Evolutionary conservation across 2,797 vertebrate species (phyloP).

Genomic region (Semaprochilodus insignis): DNA sequence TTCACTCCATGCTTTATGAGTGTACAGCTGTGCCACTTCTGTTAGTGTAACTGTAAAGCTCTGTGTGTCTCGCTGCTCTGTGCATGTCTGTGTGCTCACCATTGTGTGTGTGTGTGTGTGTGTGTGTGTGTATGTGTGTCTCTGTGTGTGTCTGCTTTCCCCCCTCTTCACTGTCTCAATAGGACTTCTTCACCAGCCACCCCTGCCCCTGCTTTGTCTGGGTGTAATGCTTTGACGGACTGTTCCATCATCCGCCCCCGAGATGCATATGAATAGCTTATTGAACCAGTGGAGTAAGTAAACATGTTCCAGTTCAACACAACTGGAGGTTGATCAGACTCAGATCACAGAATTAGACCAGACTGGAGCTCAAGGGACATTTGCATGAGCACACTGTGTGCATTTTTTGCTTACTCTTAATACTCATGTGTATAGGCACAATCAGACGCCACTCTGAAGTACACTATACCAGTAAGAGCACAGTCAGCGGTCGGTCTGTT

Average conservation of each 20-base stretch:
- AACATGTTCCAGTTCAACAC: conserved; percentile 10
- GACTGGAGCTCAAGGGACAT: not conserved
- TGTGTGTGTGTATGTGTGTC: conserved; percentile 21
- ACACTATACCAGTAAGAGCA: not conserved
- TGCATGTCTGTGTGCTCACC: conserved; percentile 26
- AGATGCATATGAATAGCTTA: conserved; percentile 83
- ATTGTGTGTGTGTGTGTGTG: conserved; percentile 24
- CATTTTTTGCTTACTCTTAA: not conserved
- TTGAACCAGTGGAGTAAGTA: conserved; percentile 83
- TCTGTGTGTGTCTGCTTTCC: conserved; percentile 39
- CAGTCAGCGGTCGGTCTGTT: conserved; percentile 18
- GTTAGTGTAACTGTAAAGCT: not conserved
- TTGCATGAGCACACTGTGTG: not conserved
- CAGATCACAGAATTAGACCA: not conserved
- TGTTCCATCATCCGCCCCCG: conserved; percentile 59
- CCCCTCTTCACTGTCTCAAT: conserved; percentile 58
- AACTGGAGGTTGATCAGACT: not conserved
- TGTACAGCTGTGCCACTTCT: not conserved
- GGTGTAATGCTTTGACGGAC: conserved; percentile 60
- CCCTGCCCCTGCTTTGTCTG: conserved; percentile 50
- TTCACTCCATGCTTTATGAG: not conserved
- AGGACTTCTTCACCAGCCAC: conserved; percentile 66
- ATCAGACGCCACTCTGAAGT: not conserved
- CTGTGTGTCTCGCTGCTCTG: conserved; percentile 12
- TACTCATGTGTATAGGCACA: not conserved